Base-by-base conservation (phyloP, 1,140 invertebrate species). In the Halictus rubicundus region DNA sequence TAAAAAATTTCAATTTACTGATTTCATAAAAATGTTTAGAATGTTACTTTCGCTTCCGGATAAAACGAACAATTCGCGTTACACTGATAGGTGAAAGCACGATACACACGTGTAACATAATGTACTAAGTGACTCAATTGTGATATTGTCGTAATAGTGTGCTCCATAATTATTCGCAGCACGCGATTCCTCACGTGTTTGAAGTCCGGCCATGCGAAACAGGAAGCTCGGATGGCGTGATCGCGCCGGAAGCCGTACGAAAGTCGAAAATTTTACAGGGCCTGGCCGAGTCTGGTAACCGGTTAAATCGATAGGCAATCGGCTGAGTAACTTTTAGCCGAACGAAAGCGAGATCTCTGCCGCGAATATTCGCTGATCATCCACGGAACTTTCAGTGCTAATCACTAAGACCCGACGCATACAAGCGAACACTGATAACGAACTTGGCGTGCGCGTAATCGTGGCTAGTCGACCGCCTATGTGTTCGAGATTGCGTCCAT, bases 391-490 rank as follows among this genome's bases (percentile, higher is more conserved):
- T 74, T 70, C 65, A 4, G 27, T 25, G 68, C 74, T 77, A 77
- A 81, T 78, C 73, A 69, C 54, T n/a, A 21, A 49, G 19, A 52
- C 60, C 52, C 23, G 42, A 64, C 42, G 66, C 65, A n/a, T 63
- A 46, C 60, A 46, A 68, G 42, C 46, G 75, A 66, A 74, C 71
- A 66, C 80, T 54, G 60, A 74, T 86, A 85, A 86, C 80, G 49
- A 85, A 78, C 46, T 78, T 86, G 75, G 79, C 80, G 83, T 84
- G 82, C 73, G 66, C 73, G 63, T 85, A 85, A 85, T 86, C 79
- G 42, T 14, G 10, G 25, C 39, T 32, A 21, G 65, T 16, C 65
- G 74, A 57, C 25, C 60, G 3, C 23, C 70, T 71, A 76, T 66
- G 79, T 81, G 69, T 68, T 54, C 57, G 39, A 66, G 68, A 57